Evolutionary conservation across 2,797 vertebrate species (phyloP), one percentile per base, ranked within the genome.

Genomic region (Streptopelia turtur): DNA sequence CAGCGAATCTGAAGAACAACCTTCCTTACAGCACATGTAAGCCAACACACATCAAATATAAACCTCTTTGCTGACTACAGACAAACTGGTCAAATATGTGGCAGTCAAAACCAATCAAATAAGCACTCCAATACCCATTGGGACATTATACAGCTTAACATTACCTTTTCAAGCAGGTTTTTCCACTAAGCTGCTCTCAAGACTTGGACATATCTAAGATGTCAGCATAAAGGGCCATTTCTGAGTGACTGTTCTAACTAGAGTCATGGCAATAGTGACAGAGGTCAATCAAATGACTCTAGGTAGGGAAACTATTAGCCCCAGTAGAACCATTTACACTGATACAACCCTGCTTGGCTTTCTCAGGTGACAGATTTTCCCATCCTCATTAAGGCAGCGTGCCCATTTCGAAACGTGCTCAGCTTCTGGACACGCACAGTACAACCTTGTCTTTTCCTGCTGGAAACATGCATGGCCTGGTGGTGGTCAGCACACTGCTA

Each of bases 41-140:
- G 20, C 71, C 16, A 53, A 49, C 10, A 28, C 0, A 1, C 27
- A 56, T 5, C 31, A 17, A 37, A 56, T 11, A 49, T 3, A 68
- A 71, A 71, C 15, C 8, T 18, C 59, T 23, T 23, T 50, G 41
- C 52, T 52, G 57, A 55, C 45, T 24, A 41, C 2, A 37, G 47
- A n/a, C 59, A 77, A 74, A 55, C 13, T 28, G 25, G 49, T 66
- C 59, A 57, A 63, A 25, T 39, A 9, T 63, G 33, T 59, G 50
- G 53, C 64, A 57, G 31, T 28, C 49, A 68, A 63, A 76, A 11
- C 22, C 47, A 47, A 57, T 11, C 31, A 63, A 66, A 20, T 10
- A 41, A 75, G 68, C 16, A 27, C 30, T 41, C 8, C 13, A 70
- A 60, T 5, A 57, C 31, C 49, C 43, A 11, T 0, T 23, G 33